Conservation (phyloP, 2,797 vertebrate species). For the Pangasius krempfi region DNA sequence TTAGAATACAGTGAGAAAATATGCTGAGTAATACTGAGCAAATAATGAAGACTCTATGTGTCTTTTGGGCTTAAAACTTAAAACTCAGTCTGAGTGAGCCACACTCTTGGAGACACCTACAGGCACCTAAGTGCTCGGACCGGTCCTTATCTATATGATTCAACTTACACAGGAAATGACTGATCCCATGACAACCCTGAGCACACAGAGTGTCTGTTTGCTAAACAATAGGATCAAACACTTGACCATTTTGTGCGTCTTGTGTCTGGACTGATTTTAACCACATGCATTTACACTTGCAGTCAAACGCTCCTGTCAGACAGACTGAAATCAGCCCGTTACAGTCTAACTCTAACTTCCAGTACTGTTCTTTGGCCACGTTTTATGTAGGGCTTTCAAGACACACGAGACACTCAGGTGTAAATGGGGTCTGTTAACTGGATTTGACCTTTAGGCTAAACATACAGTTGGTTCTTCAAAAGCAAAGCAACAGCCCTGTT, state of each 20-base stretch:
- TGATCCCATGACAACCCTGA: conserved; percentile 4
- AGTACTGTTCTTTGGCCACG: background rate
- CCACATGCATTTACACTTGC: background rate
- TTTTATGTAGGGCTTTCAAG: background rate
- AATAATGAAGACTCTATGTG: background rate
- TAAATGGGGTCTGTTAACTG: background rate
- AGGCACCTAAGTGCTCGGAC: conserved; percentile 13
- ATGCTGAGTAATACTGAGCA: background rate
- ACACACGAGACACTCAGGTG: background rate
- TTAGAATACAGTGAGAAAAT: background rate
- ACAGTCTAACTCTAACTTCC: background rate
- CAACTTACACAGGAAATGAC: conserved; percentile 26
- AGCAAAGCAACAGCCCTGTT: background rate
- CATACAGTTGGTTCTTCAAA: background rate
- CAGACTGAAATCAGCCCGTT: background rate
- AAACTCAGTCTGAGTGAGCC: background rate
- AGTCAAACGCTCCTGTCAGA: background rate
- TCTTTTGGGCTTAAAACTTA: background rate
- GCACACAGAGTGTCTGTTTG: background rate
- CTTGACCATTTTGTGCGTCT: background rate
- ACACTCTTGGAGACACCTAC: background rate
- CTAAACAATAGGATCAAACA: background rate
- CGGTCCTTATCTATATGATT: conserved; percentile 28
- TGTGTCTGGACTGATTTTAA: background rate
- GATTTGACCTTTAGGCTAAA: background rate